phyloP scores from a whole-genome alignment of 2,113 vertebrate genomes.

The Xiphias gladius region DNA sequence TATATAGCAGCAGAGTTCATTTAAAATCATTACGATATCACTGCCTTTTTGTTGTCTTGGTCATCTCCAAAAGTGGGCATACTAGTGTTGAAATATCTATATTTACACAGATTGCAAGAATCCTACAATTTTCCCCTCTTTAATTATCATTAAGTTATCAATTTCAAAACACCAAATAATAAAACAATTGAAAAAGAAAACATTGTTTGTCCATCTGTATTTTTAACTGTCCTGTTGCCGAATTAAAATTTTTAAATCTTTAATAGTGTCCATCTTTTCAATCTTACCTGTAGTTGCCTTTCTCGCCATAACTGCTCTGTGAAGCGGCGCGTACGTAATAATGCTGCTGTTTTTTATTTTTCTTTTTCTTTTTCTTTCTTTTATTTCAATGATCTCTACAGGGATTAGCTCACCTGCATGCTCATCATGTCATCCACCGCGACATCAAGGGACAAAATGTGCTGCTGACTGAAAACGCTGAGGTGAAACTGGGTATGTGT shows the following conservation, averaged over 20 bases:
- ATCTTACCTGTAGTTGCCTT: neutral
- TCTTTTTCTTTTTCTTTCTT: too few relatives aligned
- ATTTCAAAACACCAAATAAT: neutral
- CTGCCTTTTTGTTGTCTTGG: too few relatives aligned
- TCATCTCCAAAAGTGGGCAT: too few relatives aligned
- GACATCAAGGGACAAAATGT: constrained; percentile 99
- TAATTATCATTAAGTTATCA: neutral
- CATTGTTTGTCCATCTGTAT: too few relatives aligned
- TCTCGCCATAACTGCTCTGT: neutral
- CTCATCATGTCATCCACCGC: constrained; percentile 97
- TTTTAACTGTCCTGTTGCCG: too few relatives aligned
- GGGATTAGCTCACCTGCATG: constrained; percentile 97
- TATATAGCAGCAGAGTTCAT: too few relatives aligned
- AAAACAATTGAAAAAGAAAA: too few relatives aligned
- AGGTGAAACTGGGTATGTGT: constrained; percentile 95
- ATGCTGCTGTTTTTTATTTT: neutral
- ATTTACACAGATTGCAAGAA: neutral
- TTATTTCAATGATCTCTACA: constrained; percentile 61
- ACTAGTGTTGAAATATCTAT: neutral
- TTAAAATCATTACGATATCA: too few relatives aligned
- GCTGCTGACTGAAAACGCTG: constrained; percentile 97
- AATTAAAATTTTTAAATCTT: too few relatives aligned
- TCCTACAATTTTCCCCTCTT: neutral
- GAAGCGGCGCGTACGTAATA: neutral
- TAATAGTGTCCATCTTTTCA: neutral